Evolutionary conservation across 2,888 invertebrate species (phyloP), one percentile per base, ranked within the genome.

Genomic region (Kuschelorhynchus macadamiae): DNA sequence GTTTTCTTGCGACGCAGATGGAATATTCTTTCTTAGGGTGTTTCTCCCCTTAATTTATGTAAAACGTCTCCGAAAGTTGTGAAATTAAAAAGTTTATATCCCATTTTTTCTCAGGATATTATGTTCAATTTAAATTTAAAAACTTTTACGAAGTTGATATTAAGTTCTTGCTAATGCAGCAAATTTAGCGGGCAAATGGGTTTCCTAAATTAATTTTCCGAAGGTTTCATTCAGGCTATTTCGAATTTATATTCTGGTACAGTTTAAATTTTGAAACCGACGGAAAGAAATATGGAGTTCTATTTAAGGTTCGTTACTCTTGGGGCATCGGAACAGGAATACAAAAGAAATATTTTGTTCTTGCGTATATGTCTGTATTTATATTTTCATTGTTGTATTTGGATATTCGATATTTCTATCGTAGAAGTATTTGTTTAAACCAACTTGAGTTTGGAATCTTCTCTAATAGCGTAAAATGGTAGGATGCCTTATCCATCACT

Each of bases 101-200:
- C 52, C 36, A 20, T 57, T 65, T 65, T 59, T 65, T 50, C 65
- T 59, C 57, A 52, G 59, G 52, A 65, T 65, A 59, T 65, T 59
- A 65, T 39, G 52, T 59, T 65, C 65, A 65, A 65, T 65, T 65
- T 65, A 65, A 57, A 65, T 65, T 65, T 52, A 39, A 59, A 64
- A 65, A 65, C 42, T 65, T 65, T 46, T 44, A 47, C 33, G 17
- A 56, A 65, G 59, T 65, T 65, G 65, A 65, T 59, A 65, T 59
- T 65, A 65, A 65, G 65, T 59, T 65, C 30, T 52, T 65, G 65
- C 39, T 65, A 65, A 65, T 65, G 59, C 46, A 50, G 44, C 11
- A 59, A 65, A 65, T 59, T 59, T 65, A 44, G 52, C 50, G 50
- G 64, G 41, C 41, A 57, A 64, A 57, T 55, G 63, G 47, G 33